Percentiles rank a stretch among this genome's conserved stretches.
Conservation (phyloP, 2,113 vertebrate genomes). For the Empidonax alnorum region DNA sequence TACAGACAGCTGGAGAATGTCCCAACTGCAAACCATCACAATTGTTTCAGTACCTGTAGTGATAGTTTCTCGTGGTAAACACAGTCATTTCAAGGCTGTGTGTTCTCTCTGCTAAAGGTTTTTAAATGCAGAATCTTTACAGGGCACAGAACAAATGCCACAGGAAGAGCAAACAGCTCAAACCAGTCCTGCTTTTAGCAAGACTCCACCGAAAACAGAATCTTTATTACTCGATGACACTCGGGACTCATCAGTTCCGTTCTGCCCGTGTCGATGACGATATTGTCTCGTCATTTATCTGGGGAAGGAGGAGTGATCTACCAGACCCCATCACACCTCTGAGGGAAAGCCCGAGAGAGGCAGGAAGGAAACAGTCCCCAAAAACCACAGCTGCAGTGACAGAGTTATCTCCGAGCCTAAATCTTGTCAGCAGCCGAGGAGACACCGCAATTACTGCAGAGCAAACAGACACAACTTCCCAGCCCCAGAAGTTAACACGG, state of each 20-base stretch:
- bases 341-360: not conserved
- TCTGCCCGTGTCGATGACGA: constrained; percentile 3
- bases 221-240: not conserved
- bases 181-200: not conserved
- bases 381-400: not conserved
- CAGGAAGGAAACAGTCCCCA: not conserved
- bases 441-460: not conserved
- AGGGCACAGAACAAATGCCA: not conserved
- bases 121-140: not conserved
- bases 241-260: not conserved
- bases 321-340: not conserved
- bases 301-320: not conserved
- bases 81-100: not conserved
- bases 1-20: not conserved
- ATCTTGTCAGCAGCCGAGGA: not conserved
- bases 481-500: not conserved
- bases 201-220: not conserved
- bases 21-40: not conserved
- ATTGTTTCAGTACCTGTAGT: not conserved
- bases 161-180: not conserved
- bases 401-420: constrained; percentile 6
- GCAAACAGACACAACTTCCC: constrained; percentile 30
- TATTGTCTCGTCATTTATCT: not conserved
- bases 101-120: not conserved
- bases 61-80: not conserved